Conservation (phyloP, 2,888 invertebrate species). For the Diplolepis rosae region DNA sequence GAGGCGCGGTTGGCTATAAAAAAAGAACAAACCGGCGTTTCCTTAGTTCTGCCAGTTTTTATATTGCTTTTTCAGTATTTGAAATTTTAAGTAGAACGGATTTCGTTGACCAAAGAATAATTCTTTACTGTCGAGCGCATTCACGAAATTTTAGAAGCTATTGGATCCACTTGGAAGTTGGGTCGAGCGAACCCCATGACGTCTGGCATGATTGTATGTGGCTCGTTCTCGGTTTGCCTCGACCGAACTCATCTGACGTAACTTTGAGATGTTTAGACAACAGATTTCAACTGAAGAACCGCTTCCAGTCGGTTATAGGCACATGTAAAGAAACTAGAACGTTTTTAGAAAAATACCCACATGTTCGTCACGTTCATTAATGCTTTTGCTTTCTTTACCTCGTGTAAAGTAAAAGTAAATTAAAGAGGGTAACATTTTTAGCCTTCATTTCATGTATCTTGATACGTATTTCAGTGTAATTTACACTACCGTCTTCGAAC, state of each 20-base stretch:
- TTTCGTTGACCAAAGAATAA: conserved; percentile 22
- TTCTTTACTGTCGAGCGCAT: conserved; percentile 17
- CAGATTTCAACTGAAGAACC: conserved; percentile 30
- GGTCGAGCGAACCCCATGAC: conserved; percentile 45
- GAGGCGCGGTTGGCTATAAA: conserved; percentile 8
- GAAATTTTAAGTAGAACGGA: conserved; percentile 16
- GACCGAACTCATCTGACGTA: conserved; percentile 41
- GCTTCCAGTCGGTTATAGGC: conserved; percentile 37
- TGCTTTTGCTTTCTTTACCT: conserved; percentile 10
- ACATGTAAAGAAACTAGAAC: conserved; percentile 35
- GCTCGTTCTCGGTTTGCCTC: conserved; percentile 44
- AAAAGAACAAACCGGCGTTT: conserved; percentile 3
- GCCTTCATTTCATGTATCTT: no score
- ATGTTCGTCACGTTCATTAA: conserved; percentile 35
- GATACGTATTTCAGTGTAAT: no score
- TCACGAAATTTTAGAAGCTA: conserved; percentile 29
- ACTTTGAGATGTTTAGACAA: conserved; percentile 56
- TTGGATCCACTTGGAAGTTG: conserved; percentile 20
- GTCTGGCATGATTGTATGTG: conserved; percentile 54
- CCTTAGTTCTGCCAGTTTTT: conserved; percentile 17
- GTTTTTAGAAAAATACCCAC: conserved; percentile 51
- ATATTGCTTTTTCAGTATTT: conserved; percentile 6
- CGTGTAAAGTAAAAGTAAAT: not conserved
- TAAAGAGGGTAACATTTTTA: not conserved
- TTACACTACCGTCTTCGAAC: no score